These are phyloP conservation scores for Matsumurasca onukii DNA, from an alignment of 1,140 invertebrate genomes.

Conservation along the genomic window DNA sequence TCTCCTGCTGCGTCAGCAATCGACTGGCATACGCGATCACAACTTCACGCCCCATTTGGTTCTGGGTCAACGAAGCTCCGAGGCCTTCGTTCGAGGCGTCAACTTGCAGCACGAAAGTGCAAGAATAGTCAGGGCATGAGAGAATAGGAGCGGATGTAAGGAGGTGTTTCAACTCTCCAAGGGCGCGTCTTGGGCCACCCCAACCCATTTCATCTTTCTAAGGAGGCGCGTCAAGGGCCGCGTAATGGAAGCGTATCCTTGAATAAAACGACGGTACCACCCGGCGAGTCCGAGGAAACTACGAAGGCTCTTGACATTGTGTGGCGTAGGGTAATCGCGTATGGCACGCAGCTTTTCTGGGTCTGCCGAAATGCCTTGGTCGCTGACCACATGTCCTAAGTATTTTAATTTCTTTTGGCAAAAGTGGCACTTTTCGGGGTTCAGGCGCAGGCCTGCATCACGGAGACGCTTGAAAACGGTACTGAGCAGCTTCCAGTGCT, in stretches of 20 bases:
- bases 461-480: background rate
- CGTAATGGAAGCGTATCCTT: background rate
- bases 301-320: background rate
- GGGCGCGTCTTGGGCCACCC: too few relatives aligned
- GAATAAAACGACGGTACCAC: background rate
- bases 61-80: background rate
- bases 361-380: background rate
- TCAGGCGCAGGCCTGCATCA: background rate
- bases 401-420: background rate
- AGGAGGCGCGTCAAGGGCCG: background rate
- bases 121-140: background rate
- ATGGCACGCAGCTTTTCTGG: background rate
- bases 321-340: background rate
- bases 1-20: background rate
- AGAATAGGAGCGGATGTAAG: background rate
- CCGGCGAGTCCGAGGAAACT: background rate
- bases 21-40: background rate
- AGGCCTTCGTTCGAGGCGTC: background rate
- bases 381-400: background rate
- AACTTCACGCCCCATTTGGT: background rate
- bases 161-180: background rate
- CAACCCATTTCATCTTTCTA: background rate
- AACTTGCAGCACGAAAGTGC: background rate
- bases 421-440: background rate
- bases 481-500: background rate